Evolutionary conservation across 2,888 invertebrate species (phyloP).

Genomic region (Salpingus planirostris): DNA sequence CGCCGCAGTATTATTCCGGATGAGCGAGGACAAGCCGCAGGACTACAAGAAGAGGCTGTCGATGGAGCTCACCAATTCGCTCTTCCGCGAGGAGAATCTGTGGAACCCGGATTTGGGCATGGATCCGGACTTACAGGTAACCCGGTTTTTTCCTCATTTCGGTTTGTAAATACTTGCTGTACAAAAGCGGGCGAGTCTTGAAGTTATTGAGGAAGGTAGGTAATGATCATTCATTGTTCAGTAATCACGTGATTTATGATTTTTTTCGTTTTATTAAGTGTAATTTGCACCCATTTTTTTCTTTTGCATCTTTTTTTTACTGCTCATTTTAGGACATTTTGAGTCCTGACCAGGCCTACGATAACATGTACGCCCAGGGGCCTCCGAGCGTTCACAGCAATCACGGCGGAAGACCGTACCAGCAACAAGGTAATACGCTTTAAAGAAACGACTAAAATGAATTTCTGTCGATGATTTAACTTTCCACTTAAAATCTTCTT

Average conservation of each 20-base stretch:
- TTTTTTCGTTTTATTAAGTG: too few relatives aligned
- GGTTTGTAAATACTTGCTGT: constrained; percentile 37
- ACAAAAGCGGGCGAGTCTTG: too few relatives aligned
- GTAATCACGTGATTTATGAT: too few relatives aligned
- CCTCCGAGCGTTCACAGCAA: constrained; percentile 80
- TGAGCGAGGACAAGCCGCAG: constrained; percentile 97
- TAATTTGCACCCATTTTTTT: not conserved
- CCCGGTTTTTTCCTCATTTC: constrained; percentile 19
- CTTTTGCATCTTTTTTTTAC: constrained; percentile 31
- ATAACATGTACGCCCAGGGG: constrained; percentile 86
- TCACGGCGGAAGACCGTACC: constrained; percentile 69
- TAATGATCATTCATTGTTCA: too few relatives aligned
- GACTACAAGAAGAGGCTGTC: constrained; percentile 96
- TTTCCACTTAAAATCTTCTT: too few relatives aligned
- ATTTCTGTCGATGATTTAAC: too few relatives aligned
- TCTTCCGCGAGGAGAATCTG: constrained; percentile 74
- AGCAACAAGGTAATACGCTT: constrained; percentile 84
- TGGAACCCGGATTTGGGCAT: constrained; percentile 84
- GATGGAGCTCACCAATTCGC: constrained; percentile 92
- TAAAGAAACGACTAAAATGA: too few relatives aligned
- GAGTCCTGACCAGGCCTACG: constrained; percentile 86
- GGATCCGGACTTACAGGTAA: constrained; percentile 84
- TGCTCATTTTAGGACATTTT: constrained; percentile 69
- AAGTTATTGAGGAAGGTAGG: too few relatives aligned
- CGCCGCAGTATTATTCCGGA: constrained; percentile 93